phyloP scores from a whole-genome alignment of 1,140 invertebrate species.

The Arion vulgaris region DNA sequence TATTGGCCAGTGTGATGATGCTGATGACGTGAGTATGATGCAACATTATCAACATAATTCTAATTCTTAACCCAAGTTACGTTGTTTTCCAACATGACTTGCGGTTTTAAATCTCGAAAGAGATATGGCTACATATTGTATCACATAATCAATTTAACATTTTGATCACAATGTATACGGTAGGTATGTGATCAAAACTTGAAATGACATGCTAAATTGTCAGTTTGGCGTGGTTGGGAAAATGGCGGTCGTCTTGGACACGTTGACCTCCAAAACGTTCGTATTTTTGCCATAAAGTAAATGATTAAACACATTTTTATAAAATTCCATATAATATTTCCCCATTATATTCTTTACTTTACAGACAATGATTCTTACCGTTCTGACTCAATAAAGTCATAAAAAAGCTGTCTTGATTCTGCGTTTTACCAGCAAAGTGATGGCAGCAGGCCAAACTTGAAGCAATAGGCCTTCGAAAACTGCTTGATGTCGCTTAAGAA shows the following conservation, averaged over 20 bases:
- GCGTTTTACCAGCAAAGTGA: slow-evolving; percentile 27
- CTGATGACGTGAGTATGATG: too few species aligned
- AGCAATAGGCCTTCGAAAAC: slow-evolving; percentile 38
- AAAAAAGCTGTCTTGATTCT: slow-evolving; percentile 52
- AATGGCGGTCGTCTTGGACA: slow-evolving; percentile 41
- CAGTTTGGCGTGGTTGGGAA: background rate
- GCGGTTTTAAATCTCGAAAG: too few species aligned
- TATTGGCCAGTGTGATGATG: too few species aligned
- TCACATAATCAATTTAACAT: too few species aligned
- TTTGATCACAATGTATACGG: too few species aligned
- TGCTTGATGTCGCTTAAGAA: slow-evolving; percentile 18
- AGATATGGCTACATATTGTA: too few species aligned
- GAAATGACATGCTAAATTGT: too few species aligned
- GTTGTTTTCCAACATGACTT: too few species aligned
- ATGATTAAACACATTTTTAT: too few species aligned
- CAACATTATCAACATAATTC: too few species aligned
- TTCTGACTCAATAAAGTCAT: slow-evolving; percentile 66
- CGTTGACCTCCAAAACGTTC: background rate
- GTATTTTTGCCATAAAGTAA: background rate
- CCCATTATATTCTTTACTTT: background rate
- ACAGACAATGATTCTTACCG: slow-evolving; percentile 55
- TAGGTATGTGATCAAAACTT: too few species aligned
- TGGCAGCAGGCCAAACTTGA: slow-evolving; percentile 36
- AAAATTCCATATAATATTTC: background rate
- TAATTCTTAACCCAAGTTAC: too few species aligned